These are phyloP conservation scores for Catostylus mosaicus DNA, from an alignment of 30 jellyfish, hydroid and myxozoan species.

Conservation along the genomic window DNA sequence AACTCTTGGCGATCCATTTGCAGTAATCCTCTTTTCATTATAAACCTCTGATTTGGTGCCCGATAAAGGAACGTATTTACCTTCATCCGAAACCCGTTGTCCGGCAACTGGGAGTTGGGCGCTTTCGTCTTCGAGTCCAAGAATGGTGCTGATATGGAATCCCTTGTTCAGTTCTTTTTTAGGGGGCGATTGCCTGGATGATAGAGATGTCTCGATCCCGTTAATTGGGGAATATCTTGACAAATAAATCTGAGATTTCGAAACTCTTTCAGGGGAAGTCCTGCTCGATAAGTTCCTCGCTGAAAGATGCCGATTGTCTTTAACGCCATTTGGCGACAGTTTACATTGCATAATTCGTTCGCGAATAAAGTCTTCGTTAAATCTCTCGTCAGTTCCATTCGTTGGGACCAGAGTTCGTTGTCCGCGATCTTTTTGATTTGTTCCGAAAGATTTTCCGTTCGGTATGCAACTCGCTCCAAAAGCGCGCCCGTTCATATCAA, in stretches of 20 bases:
- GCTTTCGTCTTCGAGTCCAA: conserved; percentile 70
- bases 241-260: background rate
- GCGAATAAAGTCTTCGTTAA: background rate
- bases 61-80: background rate
- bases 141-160: conserved; percentile 73
- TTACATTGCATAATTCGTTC: background rate
- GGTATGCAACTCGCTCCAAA: background rate
- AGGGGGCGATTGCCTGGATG: conserved; percentile 38
- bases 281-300: background rate
- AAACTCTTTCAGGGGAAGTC: conserved; percentile 6
- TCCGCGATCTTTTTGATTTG: background rate
- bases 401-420: background rate
- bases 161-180: conserved; percentile 52
- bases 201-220: conserved; percentile 18
- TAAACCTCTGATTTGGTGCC: background rate
- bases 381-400: background rate
- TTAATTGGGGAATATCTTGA: conserved; percentile 32
- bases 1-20: conserved; percentile 10
- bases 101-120: conserved; percentile 22
- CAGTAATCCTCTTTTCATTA: background rate
- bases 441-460: background rate
- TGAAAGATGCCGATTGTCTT: background rate
- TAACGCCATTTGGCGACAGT: background rate
- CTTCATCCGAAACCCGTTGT: background rate
- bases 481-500: background rate